Evolutionary conservation across 1,140 invertebrate genomes (phyloP).

Genomic region (Apis cerana): DNA sequence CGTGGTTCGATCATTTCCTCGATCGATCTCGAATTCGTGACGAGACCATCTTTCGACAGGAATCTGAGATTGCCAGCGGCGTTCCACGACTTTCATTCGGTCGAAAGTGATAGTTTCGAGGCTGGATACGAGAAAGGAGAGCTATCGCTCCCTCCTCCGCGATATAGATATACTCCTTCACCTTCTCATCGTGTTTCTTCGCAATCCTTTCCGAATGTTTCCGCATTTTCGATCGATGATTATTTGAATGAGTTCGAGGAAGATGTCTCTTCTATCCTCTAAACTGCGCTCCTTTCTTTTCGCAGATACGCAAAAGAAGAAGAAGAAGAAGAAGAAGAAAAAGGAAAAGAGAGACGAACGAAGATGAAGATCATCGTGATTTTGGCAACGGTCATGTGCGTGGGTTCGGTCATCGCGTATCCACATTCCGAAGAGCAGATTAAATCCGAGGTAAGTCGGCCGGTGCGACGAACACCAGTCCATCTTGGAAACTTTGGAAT

Average conservation of each 20-base stretch:
- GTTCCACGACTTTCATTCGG: conserved; percentile 77
- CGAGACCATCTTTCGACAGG: conserved; percentile 15
- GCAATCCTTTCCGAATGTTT: conserved; percentile 55
- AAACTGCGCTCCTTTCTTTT: neutral
- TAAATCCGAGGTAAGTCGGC: conserved; percentile 73
- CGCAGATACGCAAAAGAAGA: conserved; percentile 39
- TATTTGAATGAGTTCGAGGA: neutral
- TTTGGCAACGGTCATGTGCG: conserved; percentile 67
- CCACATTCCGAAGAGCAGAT: conserved; percentile 72
- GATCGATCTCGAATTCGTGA: neutral
- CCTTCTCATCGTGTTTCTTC: conserved; percentile 49
- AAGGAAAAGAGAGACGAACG: too few species aligned
- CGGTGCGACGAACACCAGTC: too few species aligned
- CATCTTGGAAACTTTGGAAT: too few species aligned
- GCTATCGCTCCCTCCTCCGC: conserved; percentile 54
- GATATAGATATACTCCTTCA: conserved; percentile 45
- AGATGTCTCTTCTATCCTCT: too few species aligned
- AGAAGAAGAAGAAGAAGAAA: too few species aligned
- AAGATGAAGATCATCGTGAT: conserved; percentile 73
- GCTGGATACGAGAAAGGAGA: conserved; percentile 77
- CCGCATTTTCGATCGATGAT: conserved; percentile 5
- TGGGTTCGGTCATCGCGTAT: conserved; percentile 70
- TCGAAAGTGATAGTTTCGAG: conserved; percentile 79
- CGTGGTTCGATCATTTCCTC: too few species aligned
- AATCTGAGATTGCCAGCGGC: conserved; percentile 56